Conservation (phyloP, 2,888 invertebrate species). For the Zaprionus lineosus region DNA sequence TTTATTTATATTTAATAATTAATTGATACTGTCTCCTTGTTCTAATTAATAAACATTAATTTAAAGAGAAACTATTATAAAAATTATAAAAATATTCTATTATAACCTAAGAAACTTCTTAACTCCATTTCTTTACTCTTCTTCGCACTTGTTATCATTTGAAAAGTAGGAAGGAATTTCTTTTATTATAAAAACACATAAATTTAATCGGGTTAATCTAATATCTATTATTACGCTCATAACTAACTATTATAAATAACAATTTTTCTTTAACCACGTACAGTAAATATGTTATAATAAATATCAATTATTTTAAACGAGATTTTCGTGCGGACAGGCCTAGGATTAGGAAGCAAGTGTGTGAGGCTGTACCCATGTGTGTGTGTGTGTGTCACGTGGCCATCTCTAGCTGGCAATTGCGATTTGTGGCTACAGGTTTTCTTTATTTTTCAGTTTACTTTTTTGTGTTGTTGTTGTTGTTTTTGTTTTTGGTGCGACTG, state of each 20-base stretch:
- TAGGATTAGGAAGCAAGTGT: slow-evolving; percentile 23
- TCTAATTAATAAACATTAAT: no score
- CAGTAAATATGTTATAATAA: slow-evolving; percentile 35
- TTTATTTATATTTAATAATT: no score
- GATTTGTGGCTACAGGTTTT: slow-evolving; percentile 69
- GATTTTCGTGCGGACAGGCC: slow-evolving; percentile 28
- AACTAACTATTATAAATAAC: slow-evolving; percentile 37
- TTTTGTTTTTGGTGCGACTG: slow-evolving; percentile 40
- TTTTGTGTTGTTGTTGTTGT: slow-evolving; percentile 28
- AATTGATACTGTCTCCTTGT: no score
- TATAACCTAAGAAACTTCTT: no score
- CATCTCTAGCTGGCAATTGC: slow-evolving; percentile 59
- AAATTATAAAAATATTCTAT: no score
- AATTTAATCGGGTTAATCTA: neutral
- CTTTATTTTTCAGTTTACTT: slow-evolving; percentile 1
- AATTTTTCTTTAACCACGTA: slow-evolving; percentile 19
- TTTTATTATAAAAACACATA: no score
- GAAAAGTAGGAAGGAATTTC: no score
- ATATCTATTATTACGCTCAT: neutral
- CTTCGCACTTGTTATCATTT: no score
- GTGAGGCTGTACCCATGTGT: neutral
- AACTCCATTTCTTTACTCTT: no score
- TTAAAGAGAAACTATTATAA: no score
- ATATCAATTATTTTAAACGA: slow-evolving; percentile 51
- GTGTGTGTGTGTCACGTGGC: slow-evolving; percentile 51